Evolutionary conservation across 2,113 vertebrate species (phyloP).

Genomic region (Camelus bactrianus): DNA sequence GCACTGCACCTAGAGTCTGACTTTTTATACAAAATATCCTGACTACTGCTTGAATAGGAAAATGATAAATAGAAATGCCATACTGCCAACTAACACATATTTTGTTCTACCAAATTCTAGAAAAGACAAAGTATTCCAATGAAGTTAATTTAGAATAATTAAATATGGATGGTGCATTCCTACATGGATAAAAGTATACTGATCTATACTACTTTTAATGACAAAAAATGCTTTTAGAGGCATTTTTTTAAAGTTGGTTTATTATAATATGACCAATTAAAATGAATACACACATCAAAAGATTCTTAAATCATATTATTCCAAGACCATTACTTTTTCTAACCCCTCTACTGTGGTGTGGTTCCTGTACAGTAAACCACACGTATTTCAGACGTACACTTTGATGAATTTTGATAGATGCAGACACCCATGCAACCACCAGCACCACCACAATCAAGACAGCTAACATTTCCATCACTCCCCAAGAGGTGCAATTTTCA

Average conservation of each 20-base stretch:
- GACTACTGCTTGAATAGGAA: constrained; percentile 38
- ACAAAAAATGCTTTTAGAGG: constrained; percentile 6
- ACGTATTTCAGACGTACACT: too few species aligned
- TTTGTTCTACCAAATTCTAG: constrained; percentile 21
- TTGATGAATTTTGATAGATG: too few species aligned
- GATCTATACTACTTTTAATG: neutral
- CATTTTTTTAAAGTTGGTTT: neutral
- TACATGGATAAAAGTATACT: neutral
- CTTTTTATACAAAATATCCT: constrained; percentile 31
- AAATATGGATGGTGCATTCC: neutral
- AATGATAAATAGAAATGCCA: constrained; percentile 16
- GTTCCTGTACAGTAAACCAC: too few species aligned
- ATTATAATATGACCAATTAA: neutral
- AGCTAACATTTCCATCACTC: too few species aligned
- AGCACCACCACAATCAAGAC: too few species aligned
- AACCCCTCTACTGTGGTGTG: too few species aligned
- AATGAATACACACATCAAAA: neutral
- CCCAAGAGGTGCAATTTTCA: too few species aligned
- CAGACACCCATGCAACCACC: too few species aligned
- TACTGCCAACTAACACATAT: neutral
- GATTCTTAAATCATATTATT: neutral
- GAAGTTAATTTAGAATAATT: constrained; percentile 49
- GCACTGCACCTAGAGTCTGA: neutral
- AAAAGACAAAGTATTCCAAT: constrained; percentile 46
- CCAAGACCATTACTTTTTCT: neutral